Evolutionary conservation across 2,888 invertebrate genomes (phyloP), one percentile per base, ranked within the genome.

Genomic region (Drosophila atripex): DNA sequence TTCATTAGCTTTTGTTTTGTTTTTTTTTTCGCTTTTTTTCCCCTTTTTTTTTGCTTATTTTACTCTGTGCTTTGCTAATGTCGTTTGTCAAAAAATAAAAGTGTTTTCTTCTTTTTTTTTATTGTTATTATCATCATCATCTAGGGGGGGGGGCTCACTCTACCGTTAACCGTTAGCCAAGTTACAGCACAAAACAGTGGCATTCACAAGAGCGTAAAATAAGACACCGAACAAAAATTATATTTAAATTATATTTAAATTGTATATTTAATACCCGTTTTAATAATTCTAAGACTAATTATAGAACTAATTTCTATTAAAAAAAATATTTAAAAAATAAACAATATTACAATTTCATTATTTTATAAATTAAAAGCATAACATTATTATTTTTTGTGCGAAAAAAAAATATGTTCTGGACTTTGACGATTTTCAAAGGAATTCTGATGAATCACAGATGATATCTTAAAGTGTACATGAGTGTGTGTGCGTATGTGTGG

Each of bases 131-230:
- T 52, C 65, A 25, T 63, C 65, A 45, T 64, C 49, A 38, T 46
- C 46, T 23, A 25, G 25, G 16, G 14, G 32, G 35, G 35, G 35
- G 21, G 5, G 9, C 65, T 71, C 65, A 70, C 56, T 79, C 75
- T 77, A 80, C 77, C 75, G 86, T 80, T 80, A 69, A 85, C 71
- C 79, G 86, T 82, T 78, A 76, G 76, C 61, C 74, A 66, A 56
- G 79, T 84, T 82, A 85, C 85, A 73, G 55, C 61, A 71, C 59
- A 53, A 35, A 35, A 35, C 47, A 61, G 55, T 43, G 43, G 55
- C 51, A 39, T n/a, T 47, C 45, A 61, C 25, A 69, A 66, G 35
- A 60, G 47, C 47, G 46, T 49, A 52, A 72, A 50, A 52, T 45
- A 38, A 49, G 25, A 56, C 30, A 56, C 39, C 43, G 38, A 50